Base-by-base conservation (phyloP, 2,797 vertebrate species). In the Sparidentex hasta region DNA sequence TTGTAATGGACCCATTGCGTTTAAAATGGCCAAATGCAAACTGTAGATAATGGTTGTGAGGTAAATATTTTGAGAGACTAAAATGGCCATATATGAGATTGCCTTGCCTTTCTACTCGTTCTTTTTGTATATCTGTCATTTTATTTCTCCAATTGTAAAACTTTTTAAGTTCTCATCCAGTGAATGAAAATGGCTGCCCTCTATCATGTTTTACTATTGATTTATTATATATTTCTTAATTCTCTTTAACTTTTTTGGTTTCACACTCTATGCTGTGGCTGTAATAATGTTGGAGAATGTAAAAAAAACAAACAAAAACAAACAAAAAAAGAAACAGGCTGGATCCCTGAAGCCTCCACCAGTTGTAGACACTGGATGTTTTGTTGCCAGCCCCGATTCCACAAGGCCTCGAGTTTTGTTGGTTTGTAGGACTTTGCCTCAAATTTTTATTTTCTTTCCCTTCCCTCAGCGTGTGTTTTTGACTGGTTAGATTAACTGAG, bases 51-150 rank as follows among this genome's bases (percentile, higher is more conserved):
- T 91, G 85, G 95, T 94, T 92, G 93, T 95, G 94, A 94, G 94
- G 92, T 96, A 94, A 96, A 96, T 96, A 96, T 96, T 96, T 94
- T 94, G 93, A 87, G 75, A 90, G 83, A 90, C 78, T 87, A 86
- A 91, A 91, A 88, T 76, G 96, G 96, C 95, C 96, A 94, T 95
- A 95, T 94, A 92, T 96, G 95, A 96, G 93, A 95, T 96, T 95
- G 96, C 96, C 96, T 98, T 97, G 96, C 95, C 94, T 96, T 97
- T 94, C 78, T 95, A 95, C 92, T 76, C 93, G 93, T 95, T 95
- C 80, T 95, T 96, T 96, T 92, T 92, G 77, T 92, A 85, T 87
- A 84, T 90, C 66, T 13, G 73, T 82, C 78, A 91, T 87, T 75
- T 75, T 81, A 14, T 88, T 88, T 85, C 51, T 83, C 27, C 72